Conservation (phyloP, 2,888 invertebrate genomes). For the Gnatocerus cornutus region DNA sequence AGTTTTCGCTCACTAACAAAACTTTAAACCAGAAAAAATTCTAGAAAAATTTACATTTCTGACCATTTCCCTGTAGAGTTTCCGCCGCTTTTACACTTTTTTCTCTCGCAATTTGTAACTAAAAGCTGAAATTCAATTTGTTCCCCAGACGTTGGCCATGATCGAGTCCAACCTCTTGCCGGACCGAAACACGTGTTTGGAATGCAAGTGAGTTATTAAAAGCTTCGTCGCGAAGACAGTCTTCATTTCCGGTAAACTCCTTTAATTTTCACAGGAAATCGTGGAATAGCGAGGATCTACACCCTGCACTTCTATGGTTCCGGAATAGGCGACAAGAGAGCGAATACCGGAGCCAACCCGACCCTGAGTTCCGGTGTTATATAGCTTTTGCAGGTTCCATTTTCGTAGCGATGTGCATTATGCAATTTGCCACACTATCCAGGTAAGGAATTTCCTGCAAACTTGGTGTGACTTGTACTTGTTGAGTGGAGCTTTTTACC, state of each 20-base stretch:
- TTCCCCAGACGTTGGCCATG: constrained; percentile 91
- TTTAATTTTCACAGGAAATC: constrained; percentile 71
- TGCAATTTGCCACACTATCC: constrained; percentile 86
- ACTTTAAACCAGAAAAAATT: too few species aligned
- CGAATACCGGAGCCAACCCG: constrained; percentile 85
- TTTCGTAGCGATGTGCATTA: constrained; percentile 83
- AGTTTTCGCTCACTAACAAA: too few species aligned
- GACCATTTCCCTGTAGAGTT: not conserved
- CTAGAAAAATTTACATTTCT: too few species aligned
- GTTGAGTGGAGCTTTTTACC: too few species aligned
- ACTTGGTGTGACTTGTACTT: too few species aligned
- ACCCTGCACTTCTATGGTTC: constrained; percentile 88
- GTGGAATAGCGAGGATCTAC: constrained; percentile 82
- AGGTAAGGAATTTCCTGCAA: constrained; percentile 78
- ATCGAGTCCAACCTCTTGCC: constrained; percentile 94
- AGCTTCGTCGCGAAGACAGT: constrained; percentile 3
- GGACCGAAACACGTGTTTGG: constrained; percentile 85
- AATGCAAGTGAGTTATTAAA: constrained; percentile 79
- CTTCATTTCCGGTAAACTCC: constrained; percentile 3
- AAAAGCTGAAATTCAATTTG: constrained; percentile 26
- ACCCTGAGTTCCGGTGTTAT: constrained; percentile 90
- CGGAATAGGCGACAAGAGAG: constrained; percentile 82
- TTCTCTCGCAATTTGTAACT: not conserved
- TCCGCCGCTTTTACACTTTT: constrained; percentile 21
- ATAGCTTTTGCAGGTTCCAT: constrained; percentile 85